Base-by-base conservation (phyloP, 2,113 vertebrate genomes). In the Artemisiospiza belli region DNA sequence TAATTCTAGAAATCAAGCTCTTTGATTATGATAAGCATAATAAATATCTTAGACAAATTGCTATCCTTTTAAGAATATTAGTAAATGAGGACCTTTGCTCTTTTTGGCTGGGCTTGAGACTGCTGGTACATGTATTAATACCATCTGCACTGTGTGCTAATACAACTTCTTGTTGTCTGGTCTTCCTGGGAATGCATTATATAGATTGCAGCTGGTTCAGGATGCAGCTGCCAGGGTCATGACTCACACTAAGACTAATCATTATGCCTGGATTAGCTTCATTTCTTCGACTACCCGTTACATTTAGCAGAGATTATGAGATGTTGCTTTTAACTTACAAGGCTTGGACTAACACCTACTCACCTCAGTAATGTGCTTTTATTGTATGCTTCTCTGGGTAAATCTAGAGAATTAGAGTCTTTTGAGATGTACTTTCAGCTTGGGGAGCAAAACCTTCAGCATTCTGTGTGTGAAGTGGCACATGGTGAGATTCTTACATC, bases 271-370 rank as follows among this genome's bases (percentile, higher is more conserved):
- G 92, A 94, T 97, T 97, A 96, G 96, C 96, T 97, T 98, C 97
- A 95, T 97, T 97, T 97, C 97, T 97, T 97, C 55, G 30, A 96
- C 96, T 98, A 97, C 97, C 95, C 97, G 97, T 97, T 96, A 97
- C 92, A 97, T 98, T 97, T 97, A 97, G 92, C 95, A 64, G 64
- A 97, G 96, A 97, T 98, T 98, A 97, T 95, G 96, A 97, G 97
- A 97, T 97, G 97, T 97, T 97, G 94, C 97, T 98, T 97, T 97
- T 97, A 97, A 97, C 86, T 98, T 98, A 97, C 95, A 97, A 97
- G 97, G 89, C 79, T 94, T 89, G 92, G 74, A 54, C 93, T 93
- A 95, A 94, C 96, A 97, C 97, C 95, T 96, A 97, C 91, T 98
- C 91, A 98, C 97, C 95, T 97, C 93, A 64, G 85, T 85, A 85